Base-by-base conservation (phyloP, 23 tunicate species). In the Botrylloides violaceus region DNA sequence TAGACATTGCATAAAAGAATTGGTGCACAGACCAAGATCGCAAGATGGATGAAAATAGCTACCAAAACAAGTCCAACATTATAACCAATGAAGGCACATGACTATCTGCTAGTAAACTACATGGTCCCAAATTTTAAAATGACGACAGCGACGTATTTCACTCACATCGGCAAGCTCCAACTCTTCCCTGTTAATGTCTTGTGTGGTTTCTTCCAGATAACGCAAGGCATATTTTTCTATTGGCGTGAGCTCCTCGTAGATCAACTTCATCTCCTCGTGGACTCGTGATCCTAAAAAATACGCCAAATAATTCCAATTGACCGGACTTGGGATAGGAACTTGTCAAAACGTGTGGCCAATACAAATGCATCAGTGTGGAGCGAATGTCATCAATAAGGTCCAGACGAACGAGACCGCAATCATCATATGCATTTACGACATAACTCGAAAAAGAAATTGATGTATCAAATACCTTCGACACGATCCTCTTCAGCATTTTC, bases 221-320 rank as follows among this genome's bases (percentile, higher is more conserved):
- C 72, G 59, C 22, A 88, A 80, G 18, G 96, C 96, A 49, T 88
- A 88, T 66, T 66, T 65, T 56, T 88, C 96, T 24, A 88, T 73
- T 19, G 95, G 86, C 21, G 66, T 80, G 53, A 86, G 68, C 58
- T 86, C 82, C 59, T 70, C 82, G 59, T 86, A 86, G 66, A 86
- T 49, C 22, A 77, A 71, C 59, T 81, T 77, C 66, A 88, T 61
- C 59, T 88, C 95, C 62, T 71, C 82, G 61, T 76, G 74, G 3
- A 80, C 77, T 32, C 55, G 47, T 2, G 86, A 80, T 24, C 36
- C 58, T 68, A 15, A 18, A 24, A 26, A n/a, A n/a, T n/a, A n/a
- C n/a, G n/a, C n/a, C n/a, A n/a, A n/a, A n/a, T n/a, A n/a, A n/a
- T n/a, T n/a, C n/a, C n/a, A n/a, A n/a, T n/a, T n/a, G n/a, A n/a